Conservation (phyloP, 1,140 invertebrate genomes). For the Olivierus martensii region DNA sequence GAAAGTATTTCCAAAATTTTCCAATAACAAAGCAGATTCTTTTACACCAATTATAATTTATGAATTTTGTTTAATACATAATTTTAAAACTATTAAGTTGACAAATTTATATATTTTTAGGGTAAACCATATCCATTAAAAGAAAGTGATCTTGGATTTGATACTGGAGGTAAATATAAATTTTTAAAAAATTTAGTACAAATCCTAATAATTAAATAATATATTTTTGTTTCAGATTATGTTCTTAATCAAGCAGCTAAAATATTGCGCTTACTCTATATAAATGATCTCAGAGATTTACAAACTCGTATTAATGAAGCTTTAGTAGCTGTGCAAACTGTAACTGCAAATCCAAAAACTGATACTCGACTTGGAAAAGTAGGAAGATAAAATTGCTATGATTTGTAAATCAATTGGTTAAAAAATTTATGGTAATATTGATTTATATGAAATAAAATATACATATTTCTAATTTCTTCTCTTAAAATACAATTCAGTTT, state of each 20-base stretch:
- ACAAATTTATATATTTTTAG: background rate
- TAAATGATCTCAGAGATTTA: slow-evolving; percentile 75
- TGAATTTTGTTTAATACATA: no score
- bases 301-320: slow-evolving; percentile 92
- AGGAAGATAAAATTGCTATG: slow-evolving; percentile 41
- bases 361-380: slow-evolving; percentile 89
- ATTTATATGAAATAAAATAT: no score
- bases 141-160: slow-evolving; percentile 50
- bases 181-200: background rate
- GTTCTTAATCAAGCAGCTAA: slow-evolving; percentile 57
- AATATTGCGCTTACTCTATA: slow-evolving; percentile 72
- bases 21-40: no score
- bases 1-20: no score
- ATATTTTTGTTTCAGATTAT: slow-evolving; percentile 33
- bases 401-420: no score
- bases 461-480: no score
- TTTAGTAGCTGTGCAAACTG: slow-evolving; percentile 75
- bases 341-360: slow-evolving; percentile 95
- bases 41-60: no score
- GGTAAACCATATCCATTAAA: slow-evolving; percentile 47
- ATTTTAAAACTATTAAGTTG: no score
- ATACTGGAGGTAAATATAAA: slow-evolving; percentile 35
- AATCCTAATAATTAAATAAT: background rate
- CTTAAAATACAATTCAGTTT: no score
- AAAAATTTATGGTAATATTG: no score